These are phyloP conservation scores for Leptopilina myrica DNA, from an alignment of 2,888 invertebrate species.

Conservation along the genomic window DNA sequence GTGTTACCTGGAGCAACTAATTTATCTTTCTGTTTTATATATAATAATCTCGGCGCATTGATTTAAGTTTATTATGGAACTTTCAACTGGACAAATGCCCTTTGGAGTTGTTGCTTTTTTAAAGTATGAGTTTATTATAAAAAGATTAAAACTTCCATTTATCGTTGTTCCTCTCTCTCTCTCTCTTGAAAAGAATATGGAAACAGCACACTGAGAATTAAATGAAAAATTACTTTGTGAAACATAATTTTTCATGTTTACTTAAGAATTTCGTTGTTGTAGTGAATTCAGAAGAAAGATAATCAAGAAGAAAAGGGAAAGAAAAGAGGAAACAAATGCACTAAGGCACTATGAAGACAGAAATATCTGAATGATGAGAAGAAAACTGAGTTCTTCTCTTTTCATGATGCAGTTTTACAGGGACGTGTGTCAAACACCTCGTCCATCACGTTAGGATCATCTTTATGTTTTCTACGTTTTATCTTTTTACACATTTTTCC, in stretches of 20 bases:
- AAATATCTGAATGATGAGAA: not conserved
- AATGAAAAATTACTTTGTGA: slow-evolving; percentile 3
- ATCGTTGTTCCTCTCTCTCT: not conserved
- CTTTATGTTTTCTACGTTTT: not conserved
- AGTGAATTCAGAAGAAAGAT: slow-evolving; percentile 1
- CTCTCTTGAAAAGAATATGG: not conserved
- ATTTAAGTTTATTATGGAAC: slow-evolving; percentile 8
- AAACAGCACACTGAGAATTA: not conserved
- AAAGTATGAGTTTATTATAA: slow-evolving; percentile 10
- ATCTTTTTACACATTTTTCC: not conserved
- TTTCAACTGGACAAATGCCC: slow-evolving; percentile 7
- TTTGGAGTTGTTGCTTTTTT: not conserved
- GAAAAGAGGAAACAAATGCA: not conserved
- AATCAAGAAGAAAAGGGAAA: not conserved
- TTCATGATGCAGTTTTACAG: not conserved
- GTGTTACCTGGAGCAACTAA: slow-evolving; percentile 15
- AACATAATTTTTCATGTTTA: slow-evolving; percentile 31
- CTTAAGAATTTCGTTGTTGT: not conserved
- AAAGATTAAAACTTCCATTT: slow-evolving; percentile 24
- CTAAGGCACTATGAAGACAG: not conserved
- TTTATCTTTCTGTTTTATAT: slow-evolving; percentile 16
- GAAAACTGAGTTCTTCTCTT: not conserved
- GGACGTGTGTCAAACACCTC: not conserved
- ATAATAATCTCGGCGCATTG: not conserved
- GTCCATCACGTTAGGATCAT: slow-evolving; percentile 1